These are phyloP conservation scores for Chirona hameri DNA, from an alignment of 2,888 invertebrate species.

Conservation along the genomic window DNA sequence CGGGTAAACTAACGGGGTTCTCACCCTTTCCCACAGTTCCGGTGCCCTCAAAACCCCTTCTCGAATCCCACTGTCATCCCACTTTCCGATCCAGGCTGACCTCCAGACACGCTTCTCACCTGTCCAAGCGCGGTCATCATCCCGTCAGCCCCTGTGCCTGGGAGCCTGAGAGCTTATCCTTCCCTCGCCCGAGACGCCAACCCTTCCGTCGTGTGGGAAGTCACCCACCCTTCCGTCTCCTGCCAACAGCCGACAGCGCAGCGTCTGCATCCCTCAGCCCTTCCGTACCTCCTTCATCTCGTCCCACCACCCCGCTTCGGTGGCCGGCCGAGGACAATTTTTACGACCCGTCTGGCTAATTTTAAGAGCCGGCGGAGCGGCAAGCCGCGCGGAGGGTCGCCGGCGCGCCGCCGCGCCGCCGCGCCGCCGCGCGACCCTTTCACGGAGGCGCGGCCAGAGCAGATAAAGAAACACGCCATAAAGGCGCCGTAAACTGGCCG, in stretches of 20 bases:
- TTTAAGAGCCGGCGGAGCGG: neutral
- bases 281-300: neutral
- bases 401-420: neutral
- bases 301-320: neutral
- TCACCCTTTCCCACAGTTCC: neutral
- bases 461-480: slow-evolving; percentile 4
- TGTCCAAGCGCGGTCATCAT: neutral
- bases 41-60: neutral
- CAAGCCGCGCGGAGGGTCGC: neutral
- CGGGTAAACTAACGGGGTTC: neutral
- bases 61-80: neutral
- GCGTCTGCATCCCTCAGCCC: no score
- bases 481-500: neutral
- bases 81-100: neutral
- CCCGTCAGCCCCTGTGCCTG: no score
- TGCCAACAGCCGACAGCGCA: neutral
- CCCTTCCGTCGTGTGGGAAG: no score
- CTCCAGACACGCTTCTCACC: neutral
- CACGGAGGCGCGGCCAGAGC: neutral
- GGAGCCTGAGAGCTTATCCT: no score
- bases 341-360: slow-evolving; percentile 13
- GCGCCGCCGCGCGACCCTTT: neutral
- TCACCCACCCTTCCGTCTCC: neutral
- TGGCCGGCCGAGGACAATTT: neutral
- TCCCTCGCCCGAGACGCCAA: neutral